Percentiles rank a stretch among this genome's conserved stretches.
Conservation (phyloP, 2,888 invertebrate genomes). For the Adela reaumurella region DNA sequence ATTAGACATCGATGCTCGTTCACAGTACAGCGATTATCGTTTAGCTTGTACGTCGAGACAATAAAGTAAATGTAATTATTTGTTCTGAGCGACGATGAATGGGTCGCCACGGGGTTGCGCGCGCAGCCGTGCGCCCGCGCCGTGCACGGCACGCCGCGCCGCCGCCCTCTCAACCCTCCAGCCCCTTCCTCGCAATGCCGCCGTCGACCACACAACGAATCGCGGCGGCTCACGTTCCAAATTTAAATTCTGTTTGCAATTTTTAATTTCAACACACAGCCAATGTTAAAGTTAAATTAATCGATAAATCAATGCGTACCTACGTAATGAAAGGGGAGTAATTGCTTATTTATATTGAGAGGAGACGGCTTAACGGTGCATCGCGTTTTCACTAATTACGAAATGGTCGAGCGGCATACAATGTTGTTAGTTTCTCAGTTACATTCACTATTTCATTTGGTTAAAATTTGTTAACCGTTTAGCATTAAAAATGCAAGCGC, state of each 20-base stretch:
- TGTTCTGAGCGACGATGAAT: constrained; percentile 15
- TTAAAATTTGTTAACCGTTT: too few species aligned
- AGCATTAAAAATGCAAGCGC: too few species aligned
- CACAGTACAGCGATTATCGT: not conserved
- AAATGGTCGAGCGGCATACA: too few species aligned
- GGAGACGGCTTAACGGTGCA: not conserved
- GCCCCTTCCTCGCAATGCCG: constrained; percentile 8
- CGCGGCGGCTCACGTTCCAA: constrained; percentile 1
- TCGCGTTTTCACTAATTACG: not conserved
- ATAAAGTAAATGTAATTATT: not conserved
- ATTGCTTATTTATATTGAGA: constrained; percentile 35
- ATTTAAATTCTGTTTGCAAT: constrained; percentile 12
- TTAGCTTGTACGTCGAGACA: not conserved
- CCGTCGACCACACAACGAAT: constrained; percentile 7
- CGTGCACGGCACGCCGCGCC: constrained; percentile 12
- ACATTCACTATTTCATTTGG: too few species aligned
- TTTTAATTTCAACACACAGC: constrained; percentile 31
- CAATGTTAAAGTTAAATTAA: constrained; percentile 32
- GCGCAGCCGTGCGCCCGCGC: constrained; percentile 14
- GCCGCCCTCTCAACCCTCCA: constrained; percentile 12
- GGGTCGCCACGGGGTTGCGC: constrained; percentile 19
- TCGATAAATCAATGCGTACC: constrained; percentile 25
- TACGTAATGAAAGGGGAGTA: constrained; percentile 15
- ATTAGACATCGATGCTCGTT: not conserved
- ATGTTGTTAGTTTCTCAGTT: too few species aligned